Evolutionary conservation across 2,797 vertebrate species (phyloP).

Genomic region (Gymnocypris eckloni): DNA sequence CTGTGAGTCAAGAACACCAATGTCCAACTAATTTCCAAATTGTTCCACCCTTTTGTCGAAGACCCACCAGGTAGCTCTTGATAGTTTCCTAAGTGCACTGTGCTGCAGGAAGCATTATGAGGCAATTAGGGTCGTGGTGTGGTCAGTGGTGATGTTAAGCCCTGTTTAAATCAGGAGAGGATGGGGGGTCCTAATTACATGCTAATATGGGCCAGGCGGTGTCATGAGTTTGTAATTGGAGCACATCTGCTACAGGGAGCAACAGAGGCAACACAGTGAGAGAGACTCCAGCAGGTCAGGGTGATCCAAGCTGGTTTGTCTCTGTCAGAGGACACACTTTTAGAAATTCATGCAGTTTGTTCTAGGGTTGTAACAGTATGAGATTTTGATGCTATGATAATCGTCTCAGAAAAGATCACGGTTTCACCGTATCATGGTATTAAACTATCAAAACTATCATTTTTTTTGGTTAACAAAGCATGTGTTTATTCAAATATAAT

Average conservation of each 20-base stretch:
- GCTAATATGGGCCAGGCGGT: constrained; percentile 83
- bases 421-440: no score
- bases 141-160: constrained; percentile 69
- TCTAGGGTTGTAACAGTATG: not conserved
- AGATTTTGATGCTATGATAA: no score
- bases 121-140: constrained; percentile 80
- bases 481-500: no score
- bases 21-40: not conserved
- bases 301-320: constrained; percentile 70
- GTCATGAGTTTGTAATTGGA: constrained; percentile 86
- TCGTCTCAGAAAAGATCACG: no score
- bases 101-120: constrained; percentile 74
- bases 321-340: constrained; percentile 66
- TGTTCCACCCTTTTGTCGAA: not conserved
- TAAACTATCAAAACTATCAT: no score
- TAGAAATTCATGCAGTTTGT: constrained; percentile 64
- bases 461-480: no score
- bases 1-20: not conserved
- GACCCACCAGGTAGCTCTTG: constrained; percentile 8
- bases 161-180: constrained; percentile 73
- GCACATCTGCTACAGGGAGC: constrained; percentile 85
- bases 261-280: constrained; percentile 63
- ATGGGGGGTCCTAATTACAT: constrained; percentile 82
- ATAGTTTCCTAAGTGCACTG: constrained; percentile 35
- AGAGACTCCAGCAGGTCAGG: constrained; percentile 70